Percentiles rank a stretch among this genome's conserved stretches.
Conservation (phyloP, 2,113 vertebrate genomes). For the Pollimyrus isidori region DNA sequence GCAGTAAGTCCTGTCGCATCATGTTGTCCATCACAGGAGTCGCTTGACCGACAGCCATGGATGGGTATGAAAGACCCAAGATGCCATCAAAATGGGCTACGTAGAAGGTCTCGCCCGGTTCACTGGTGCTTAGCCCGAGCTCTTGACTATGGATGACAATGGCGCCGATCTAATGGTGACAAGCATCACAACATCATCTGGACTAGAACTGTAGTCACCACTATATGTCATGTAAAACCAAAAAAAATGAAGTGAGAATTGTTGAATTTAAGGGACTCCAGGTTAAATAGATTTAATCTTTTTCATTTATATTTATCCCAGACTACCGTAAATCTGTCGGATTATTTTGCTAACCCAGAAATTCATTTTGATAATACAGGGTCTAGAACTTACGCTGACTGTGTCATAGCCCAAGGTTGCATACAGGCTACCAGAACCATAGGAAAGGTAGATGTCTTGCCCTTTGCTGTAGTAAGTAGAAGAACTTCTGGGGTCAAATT, state of each 20-base stretch:
- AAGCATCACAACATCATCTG: background rate
- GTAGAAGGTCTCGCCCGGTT: constrained; percentile 43
- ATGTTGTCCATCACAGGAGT: constrained; percentile 50
- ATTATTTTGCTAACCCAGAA: background rate
- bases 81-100: constrained; percentile 47
- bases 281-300: background rate
- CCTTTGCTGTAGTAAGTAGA: constrained; percentile 38
- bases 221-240: background rate
- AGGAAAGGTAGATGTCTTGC: constrained; percentile 47
- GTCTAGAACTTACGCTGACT: constrained; percentile 36
- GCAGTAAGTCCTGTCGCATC: constrained; percentile 36
- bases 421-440: constrained; percentile 42
- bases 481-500: constrained; percentile 48
- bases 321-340: background rate
- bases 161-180: constrained; percentile 53
- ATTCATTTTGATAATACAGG: background rate
- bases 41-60: constrained; percentile 34
- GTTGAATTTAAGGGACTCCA: background rate
- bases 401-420: constrained; percentile 53
- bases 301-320: background rate
- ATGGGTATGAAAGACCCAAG: constrained; percentile 44
- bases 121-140: constrained; percentile 45
- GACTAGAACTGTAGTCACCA: background rate
- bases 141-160: constrained; percentile 48
- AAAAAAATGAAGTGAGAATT: background rate